Base-by-base conservation (phyloP, 2,113 vertebrate species). In the Chaenogobius annularis region DNA sequence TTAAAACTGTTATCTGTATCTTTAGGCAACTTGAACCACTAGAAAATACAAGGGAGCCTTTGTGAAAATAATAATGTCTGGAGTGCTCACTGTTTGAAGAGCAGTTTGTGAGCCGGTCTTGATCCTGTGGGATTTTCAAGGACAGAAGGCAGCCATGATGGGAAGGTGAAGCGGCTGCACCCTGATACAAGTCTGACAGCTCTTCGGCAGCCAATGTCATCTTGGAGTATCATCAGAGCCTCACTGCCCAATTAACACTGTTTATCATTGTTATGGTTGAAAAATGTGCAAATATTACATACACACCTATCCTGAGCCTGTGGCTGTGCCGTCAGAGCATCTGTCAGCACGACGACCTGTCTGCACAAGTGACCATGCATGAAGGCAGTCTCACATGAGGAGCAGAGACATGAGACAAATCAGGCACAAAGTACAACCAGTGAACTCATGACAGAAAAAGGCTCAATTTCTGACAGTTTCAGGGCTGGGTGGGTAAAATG, bases 231-330 rank as follows among this genome's bases (percentile, higher is more conserved):
- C 82, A 82, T 86, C 72, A 71, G 70, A 80, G 83, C 66, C 73
- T 79, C 79, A 61, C 72, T 71, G 80, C 70, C 81, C 75, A 90
- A 86, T 90, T 87, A 90, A 89, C 81, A 77, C 78, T 67, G 77
- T 79, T 88, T 81, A 90, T 83, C 79, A 86, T 73, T 63, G 81
- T 78, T 80, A 83, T 70, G 75, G 78, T 73, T 82, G 76, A 84
- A 65, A 31, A 85, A 82, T 56, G 63, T 69, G 66, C 79, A 84
- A 71, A 83, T 70, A 68, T 72, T 72, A 76, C 69, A 78, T 72
- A 76, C 69, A 78, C 59, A 80, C 75, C 73, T 73, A 37, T 22
- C 37, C 19, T 47, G 62, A 56, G 84, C 79, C 73, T 82, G 77
- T 22, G 74, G 73, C 75, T 72, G 77, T 76, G 67, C 31, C 62